Base-by-base conservation (phyloP, 2,113 vertebrate genomes). In the Hemichromis elongatus region DNA sequence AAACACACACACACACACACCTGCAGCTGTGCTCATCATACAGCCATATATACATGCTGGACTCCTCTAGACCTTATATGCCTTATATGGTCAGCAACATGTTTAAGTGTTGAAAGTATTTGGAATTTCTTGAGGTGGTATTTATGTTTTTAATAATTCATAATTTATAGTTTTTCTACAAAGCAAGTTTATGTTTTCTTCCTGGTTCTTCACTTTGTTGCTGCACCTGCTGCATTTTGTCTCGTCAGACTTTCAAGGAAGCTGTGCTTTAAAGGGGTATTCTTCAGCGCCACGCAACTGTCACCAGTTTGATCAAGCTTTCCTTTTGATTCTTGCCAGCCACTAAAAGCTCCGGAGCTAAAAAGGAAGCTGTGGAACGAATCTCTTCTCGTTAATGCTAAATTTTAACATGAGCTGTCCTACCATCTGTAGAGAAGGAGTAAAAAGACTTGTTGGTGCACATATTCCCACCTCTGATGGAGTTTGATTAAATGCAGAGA, bases 371-470 rank as follows among this genome's bases (percentile, higher is more conserved):
- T 81, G 12, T 57, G 19, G 21, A 86, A 13, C 18, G 18, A 70
- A 55, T 54, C 47, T 59, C 35, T 82, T 50, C 83, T 94, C 75
- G 83, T 90, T 86, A 89, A 84, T 52, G 73, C 19, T 24, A 89
- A 73, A 73, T 80, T 84, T 75, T 18, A 84, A 66, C 35, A 63
- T 35, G 37, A 79, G 14, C 6, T n/a, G 33, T 81, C 45, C 11
- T 81, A 84, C 86, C 18, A 21, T 56, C 70, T 61, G 61, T 40
- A 53, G 68, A 42, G 66, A 84, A 77, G 12, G 9, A 16, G 6
- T 33, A 19, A 8, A 75, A 50, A 57, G 59, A 56, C 30, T 19
- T 37, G 54, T 79, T 56, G 24, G 73, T 83, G 50, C 68, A 50
- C 84, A 59, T 78, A 83, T 86, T 57, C 13, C 21, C 3, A 3